A percentile compares a stretch with the other conserved stretches of the same genome.
Conservation (phyloP, 2,888 invertebrate species). For the Rhingia campestris region DNA sequence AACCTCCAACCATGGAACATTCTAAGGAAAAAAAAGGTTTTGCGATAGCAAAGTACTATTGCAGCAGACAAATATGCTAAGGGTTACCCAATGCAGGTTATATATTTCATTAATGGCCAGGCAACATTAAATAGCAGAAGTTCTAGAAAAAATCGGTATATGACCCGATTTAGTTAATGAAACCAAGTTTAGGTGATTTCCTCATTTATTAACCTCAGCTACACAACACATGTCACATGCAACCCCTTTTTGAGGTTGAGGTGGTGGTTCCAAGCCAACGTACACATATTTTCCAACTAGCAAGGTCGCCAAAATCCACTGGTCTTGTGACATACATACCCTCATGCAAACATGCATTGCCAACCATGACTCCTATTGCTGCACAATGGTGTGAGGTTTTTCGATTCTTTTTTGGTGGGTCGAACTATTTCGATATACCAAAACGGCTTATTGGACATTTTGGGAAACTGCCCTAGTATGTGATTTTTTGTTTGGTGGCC, state of each 20-base stretch:
- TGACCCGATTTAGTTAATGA: conserved; percentile 30
- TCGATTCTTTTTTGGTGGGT: background rate
- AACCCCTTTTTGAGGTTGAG: conserved; percentile 29
- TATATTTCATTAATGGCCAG: too few species aligned
- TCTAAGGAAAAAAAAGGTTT: too few species aligned
- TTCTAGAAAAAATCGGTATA: background rate
- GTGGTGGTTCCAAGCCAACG: conserved; percentile 12
- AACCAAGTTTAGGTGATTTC: conserved; percentile 15
- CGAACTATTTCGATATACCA: conserved; percentile 10
- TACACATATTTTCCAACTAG: conserved; percentile 16
- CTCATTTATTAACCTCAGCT: conserved; percentile 37
- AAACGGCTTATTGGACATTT: conserved; percentile 19
- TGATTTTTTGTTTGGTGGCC: conserved; percentile 5
- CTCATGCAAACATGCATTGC: background rate
- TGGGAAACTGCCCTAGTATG: conserved; percentile 10
- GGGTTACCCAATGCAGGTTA: too few species aligned
- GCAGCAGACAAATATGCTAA: too few species aligned
- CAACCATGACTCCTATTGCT: conserved; percentile 5
- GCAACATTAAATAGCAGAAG: too few species aligned
- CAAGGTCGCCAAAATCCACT: conserved; percentile 42
- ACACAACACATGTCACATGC: conserved; percentile 3
- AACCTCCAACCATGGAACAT: too few species aligned
- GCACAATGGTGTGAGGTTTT: conserved; percentile 1
- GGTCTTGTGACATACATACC: conserved; percentile 25
- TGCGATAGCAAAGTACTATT: too few species aligned